Evolutionary conservation across 2,888 invertebrate species (phyloP).

Genomic region (Flabesymbios commensalis): DNA sequence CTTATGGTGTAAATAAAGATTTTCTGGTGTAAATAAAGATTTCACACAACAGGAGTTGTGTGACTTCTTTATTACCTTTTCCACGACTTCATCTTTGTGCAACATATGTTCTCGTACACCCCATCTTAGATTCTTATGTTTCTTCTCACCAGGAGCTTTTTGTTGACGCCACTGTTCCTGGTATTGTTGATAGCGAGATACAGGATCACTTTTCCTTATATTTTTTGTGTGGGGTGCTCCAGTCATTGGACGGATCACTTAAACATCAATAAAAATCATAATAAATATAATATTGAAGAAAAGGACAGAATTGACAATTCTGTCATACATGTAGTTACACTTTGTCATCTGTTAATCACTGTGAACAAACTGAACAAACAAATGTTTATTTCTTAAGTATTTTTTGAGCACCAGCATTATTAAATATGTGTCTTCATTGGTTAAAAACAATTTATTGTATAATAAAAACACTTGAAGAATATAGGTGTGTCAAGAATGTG

Average conservation of each 20-base stretch:
- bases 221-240: constrained; percentile 52
- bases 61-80: constrained; percentile 42
- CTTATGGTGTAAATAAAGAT: no score
- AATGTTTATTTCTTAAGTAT: no score
- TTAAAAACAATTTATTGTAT: no score
- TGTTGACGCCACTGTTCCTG: constrained; percentile 49
- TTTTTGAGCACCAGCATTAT: no score
- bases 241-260: constrained; percentile 49
- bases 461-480: no score
- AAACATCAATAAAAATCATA: not conserved
- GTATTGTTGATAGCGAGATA: constrained; percentile 53
- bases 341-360: not conserved
- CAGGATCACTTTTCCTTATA: constrained; percentile 51
- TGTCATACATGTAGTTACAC: not conserved
- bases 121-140: constrained; percentile 57
- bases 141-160: constrained; percentile 57
- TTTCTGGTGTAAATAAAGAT: no score
- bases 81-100: constrained; percentile 50
- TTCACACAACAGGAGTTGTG: not conserved
- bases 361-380: not conserved
- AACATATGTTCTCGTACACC: constrained; percentile 58
- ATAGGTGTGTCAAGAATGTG: no score
- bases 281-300: not conserved
- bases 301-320: not conserved
- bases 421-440: no score